Conservation (phyloP, 2,113 vertebrate genomes). For the Rhinopomastus cyanomelas region DNA sequence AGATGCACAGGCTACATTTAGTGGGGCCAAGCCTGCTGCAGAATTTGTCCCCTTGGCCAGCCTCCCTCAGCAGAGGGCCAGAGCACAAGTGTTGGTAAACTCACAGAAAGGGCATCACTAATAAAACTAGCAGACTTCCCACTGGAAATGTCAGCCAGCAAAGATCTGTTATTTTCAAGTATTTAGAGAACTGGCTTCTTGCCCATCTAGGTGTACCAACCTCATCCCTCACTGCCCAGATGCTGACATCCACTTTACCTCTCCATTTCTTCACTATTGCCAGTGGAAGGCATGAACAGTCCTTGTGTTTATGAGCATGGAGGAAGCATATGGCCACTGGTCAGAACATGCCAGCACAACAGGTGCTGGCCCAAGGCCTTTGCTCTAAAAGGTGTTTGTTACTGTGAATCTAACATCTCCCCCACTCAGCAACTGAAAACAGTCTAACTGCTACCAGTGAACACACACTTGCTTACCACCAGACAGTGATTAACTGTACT, state of each 20-base stretch:
- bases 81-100: not conserved
- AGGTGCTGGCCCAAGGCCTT: not conserved
- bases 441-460: constrained; percentile 8
- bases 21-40: not conserved
- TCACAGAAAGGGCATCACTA: not conserved
- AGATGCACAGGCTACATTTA: not conserved
- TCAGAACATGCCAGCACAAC: not conserved
- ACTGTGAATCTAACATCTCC: not conserved
- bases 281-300: not conserved
- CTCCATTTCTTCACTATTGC: accelerated
- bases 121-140: not conserved
- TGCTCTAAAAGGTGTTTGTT: not conserved
- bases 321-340: not conserved
- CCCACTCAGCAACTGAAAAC: not conserved
- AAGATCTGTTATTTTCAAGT: not conserved
- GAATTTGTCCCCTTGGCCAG: not conserved
- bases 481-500: not conserved
- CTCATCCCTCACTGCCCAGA: not conserved
- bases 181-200: not conserved
- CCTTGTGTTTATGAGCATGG: not conserved
- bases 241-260: not conserved
- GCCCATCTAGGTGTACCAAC: not conserved
- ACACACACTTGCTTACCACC: not conserved
- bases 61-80: not conserved
- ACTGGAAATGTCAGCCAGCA: not conserved